Base-by-base conservation (phyloP, 2,113 vertebrate species). In the Lophochroa leadbeateri region DNA sequence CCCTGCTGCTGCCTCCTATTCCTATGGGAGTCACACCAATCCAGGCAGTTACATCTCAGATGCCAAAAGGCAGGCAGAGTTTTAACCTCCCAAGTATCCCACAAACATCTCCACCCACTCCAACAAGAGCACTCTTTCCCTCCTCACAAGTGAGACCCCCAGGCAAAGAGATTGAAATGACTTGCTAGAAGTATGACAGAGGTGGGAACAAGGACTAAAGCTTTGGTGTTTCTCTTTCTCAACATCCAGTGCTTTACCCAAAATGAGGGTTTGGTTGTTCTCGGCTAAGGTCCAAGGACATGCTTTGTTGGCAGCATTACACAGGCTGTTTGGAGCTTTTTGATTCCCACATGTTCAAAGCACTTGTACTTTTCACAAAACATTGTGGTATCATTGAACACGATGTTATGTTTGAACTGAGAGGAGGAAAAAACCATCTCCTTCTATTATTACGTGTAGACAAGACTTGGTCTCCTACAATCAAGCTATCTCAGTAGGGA, bases 361-460 rank as follows among this genome's bases (percentile, higher is more conserved):
- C 83, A 82, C 81, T 97, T 92, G 74, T 89, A 89, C 80, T 85
- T 91, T 53, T 79, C 83, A 92, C 88, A 93, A 96, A 96, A 95
- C 91, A 91, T 53, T 68, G 80, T 81, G 65, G 69, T 92, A 65
- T 71, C 86, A 69, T 69, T 94, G 86, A 94, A 94, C 86, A 94
- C 3, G 2, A 76, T 74, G 78, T 69, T 94, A 71, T 69, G 52
- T 76, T 96, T 89, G 80, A 94, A 82, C 58, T 77, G 70, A 81
- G 89, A 75, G 25, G 52, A 96, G 21, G 46, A 82, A 86, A 87
- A 89, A 84, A 92, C 5, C 13, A 57, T 35, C 41, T 69, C 50
- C 27, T 33, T 63, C 72, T 90, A 81, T 76, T 78, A 55, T 64
- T 87, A 72, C n/a, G 47, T 4, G 5, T 58, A 89, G 89, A 68